Base-by-base conservation (phyloP, 2,113 vertebrate genomes). In the Aspiorhynchus laticeps region DNA sequence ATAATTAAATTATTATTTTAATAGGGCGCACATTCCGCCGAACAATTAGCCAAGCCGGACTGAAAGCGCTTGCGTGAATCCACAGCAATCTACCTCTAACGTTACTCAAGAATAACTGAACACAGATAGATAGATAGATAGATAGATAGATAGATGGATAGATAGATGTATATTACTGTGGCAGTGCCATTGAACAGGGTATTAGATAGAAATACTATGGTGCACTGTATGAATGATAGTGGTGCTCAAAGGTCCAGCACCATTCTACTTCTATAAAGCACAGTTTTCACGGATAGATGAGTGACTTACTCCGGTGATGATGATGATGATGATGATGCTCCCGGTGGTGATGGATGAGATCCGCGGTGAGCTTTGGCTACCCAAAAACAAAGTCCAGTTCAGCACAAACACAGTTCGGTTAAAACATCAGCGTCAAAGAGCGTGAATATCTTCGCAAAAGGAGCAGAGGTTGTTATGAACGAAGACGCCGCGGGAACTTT, bases 401-500 rank as follows among this genome's bases (percentile, higher is more conserved):
- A 83, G 17, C 43, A 36, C 63, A 51, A 31, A 53, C 46, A 21
- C 76, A 21, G 43, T 53, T 53, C 26, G 31, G 19, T 83, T 43
- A 83, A 33, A 71, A 51, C 41, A 63, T 43, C 7, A 61, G 53
- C 21, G 8, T 53, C 24, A 21, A 65, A 36, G 1, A 19, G 56
- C 1, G 41, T 48, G 41, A 48, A 78, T 48, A 46, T 51, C 2
- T 48, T 0, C 77, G 33, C 53, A 14, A n/a, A n/a, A n/a, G 26
- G n/a, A 17, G 17, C 38, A 10, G 3, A 17, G 33, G 76, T 5
- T 65, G 24, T 33, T 10, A 53, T 31, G 15, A 48, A 73, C 41
- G 0, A 33, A 67, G 51, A 28, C 82, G 41, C 19, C 77, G 77
- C 33, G 59, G 83, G n/a, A 85, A 85, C 36, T 87, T 85, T 24